Base-by-base conservation (phyloP, 92 coral and sea anemone genomes). In the Phymanthus crucifer region DNA sequence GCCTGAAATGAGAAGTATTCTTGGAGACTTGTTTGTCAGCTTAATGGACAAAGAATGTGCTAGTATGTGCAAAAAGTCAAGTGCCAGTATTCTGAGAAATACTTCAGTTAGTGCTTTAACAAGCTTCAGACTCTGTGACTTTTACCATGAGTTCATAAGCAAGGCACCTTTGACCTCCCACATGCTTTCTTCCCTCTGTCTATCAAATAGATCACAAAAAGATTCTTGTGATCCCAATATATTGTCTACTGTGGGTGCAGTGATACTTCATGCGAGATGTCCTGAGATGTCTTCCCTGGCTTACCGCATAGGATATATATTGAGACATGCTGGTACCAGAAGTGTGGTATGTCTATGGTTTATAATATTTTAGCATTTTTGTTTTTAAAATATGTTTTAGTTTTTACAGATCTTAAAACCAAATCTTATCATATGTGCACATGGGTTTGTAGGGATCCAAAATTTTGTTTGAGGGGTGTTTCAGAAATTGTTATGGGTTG, bases 271-370 rank as follows among this genome's bases (percentile, higher is more conserved):
- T 57, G 21, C 77, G 8, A 38, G 84, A 67, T 80, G 84, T 31
- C 84, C 84, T 34, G 66, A 80, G 12, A 80, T 80, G 84, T 80
- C 84, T 67, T 45, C 78, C 21, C 24, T 80, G 21, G 78, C 84
- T 70, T 80, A 80, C 33, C 32, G 84, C 36, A n/a, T 80, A 33
- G 77, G 84, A 1, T 38, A 69, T 24, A 12, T 80, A 23, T 17
- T 80, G 40, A 23, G 84, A 10, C 84, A 80, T 46, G 35, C 78
- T 70, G 84, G 84, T 9, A 40, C 78, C 31, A 64, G 77, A 19
- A 79, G 65, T 13, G 40, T 80, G 84, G 84, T 80, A 80, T 70
- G 78, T 69, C 34, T 27, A 19, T 32, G 18, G 14, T 45, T n/a
- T n/a, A n/a, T n/a, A n/a, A n/a, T n/a, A n/a, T n/a, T n/a, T n/a